Conservation (phyloP, 1,140 invertebrate genomes). For the Aplysia californica region DNA sequence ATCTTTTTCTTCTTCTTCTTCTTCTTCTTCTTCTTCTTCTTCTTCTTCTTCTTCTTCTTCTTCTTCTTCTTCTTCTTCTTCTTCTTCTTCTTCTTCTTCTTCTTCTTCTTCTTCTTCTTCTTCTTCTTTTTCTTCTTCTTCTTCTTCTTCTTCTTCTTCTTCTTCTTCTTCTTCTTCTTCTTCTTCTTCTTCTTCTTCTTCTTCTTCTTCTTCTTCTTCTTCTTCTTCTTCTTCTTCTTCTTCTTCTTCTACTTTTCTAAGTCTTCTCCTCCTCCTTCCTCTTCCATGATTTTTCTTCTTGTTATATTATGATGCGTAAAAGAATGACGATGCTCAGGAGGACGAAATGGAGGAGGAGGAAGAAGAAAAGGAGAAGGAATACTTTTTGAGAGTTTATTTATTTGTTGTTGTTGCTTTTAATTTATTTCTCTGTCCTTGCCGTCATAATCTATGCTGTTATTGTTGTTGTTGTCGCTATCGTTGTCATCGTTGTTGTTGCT, state of each 20-base stretch:
- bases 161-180: conserved; percentile 11
- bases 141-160: not conserved
- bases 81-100: conserved; percentile 1
- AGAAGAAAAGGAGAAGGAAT: too few relatives aligned
- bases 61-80: not conserved
- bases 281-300: conserved; percentile 8
- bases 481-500: too few relatives aligned
- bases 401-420: too few relatives aligned
- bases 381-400: too few relatives aligned
- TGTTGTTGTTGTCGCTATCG: too few relatives aligned
- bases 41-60: not conserved
- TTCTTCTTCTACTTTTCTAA: conserved; percentile 7
- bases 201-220: conserved; percentile 9
- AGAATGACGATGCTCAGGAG: too few relatives aligned
- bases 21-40: not conserved
- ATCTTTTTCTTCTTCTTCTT: not conserved
- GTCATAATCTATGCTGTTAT: too few relatives aligned
- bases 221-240: conserved; percentile 10
- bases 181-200: conserved; percentile 10
- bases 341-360: too few relatives aligned
- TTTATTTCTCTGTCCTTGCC: too few relatives aligned
- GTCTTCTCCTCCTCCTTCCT: conserved; percentile 7
- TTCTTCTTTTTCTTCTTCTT: not conserved
- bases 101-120: conserved; percentile 8
- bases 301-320: conserved; percentile 38